Evolutionary conservation across 2,888 invertebrate species (phyloP), one percentile per base, ranked within the genome.

Genomic region (Dascillus cervinus): DNA sequence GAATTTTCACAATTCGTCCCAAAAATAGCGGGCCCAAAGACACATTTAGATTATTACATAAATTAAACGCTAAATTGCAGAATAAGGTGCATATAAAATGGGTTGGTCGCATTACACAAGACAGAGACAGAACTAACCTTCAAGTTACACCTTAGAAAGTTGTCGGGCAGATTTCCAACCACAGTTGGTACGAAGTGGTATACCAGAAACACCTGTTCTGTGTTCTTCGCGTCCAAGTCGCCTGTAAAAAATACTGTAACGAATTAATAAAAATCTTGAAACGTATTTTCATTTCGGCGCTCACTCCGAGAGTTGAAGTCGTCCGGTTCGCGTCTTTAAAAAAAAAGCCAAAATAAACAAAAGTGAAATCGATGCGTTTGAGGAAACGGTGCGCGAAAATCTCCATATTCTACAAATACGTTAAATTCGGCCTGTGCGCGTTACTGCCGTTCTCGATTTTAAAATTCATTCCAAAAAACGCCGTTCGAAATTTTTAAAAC

Each of bases 61-160:
- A 17, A 17, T 17, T 17, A 4, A 8, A 6, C 8, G 8, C 4
- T 17, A 17, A 17, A 17, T 17, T 32, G 8, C 15, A 12, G 14
- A 37, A 32, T 28, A 27, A 36, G 29, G 33, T 25, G 22, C n/a
- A 17, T 19, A 10, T 21, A 26, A 33, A 32, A 33, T 31, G 27
- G 30, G 34, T 38, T 34, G 35, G 34, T 38, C 30, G 26, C 23
- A 24, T 34, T 26, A 37, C 22, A 39, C 29, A 43, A 39, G 43
- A 53, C 43, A 44, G 49, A 44, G 51, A 50, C 40, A 34, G 47
- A 49, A 41, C n/a, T n/a, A 45, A 41, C 43, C 47, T 47, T 48
- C 46, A 44, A 43, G 46, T 43, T 37, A 39, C 44, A 48, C 44
- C 52, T 53, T 54, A 54, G 54, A 54, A 54, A 54, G 54, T 54